Conservation (phyloP, 2,113 vertebrate species). For the Oophaga pumilio region DNA sequence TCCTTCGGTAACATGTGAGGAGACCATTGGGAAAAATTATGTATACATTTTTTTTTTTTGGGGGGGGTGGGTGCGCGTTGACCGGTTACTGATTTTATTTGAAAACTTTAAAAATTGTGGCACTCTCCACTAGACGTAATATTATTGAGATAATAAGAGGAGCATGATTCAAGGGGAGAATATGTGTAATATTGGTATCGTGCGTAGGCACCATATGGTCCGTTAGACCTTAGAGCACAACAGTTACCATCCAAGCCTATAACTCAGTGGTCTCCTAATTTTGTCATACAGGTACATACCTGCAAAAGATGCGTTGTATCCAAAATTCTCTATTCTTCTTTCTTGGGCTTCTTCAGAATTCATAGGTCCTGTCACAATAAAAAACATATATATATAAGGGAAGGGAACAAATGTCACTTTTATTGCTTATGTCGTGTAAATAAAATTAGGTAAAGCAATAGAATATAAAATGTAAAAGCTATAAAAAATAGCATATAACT, state of each 20-base stretch:
- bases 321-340: not conserved
- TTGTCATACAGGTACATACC: not conserved
- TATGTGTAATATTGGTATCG: not conserved
- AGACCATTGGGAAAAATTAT: not conserved
- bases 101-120: no score
- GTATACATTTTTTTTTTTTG: no score
- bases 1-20: not conserved
- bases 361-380: not conserved
- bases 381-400: not conserved
- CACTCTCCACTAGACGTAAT: no score
- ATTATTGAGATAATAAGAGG: not conserved
- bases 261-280: not conserved
- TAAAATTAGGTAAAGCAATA: no score
- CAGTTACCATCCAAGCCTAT: not conserved
- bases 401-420: not conserved
- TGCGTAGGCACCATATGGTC: not conserved
- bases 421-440: no score
- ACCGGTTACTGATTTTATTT: no score
- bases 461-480: no score
- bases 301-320: not conserved
- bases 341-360: not conserved
- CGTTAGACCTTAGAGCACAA: not conserved
- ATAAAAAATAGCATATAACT: no score
- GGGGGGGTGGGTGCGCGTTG: no score
- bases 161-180: not conserved